Conservation (phyloP, 2,797 vertebrate genomes). For the Acestrorhynchus altus region DNA sequence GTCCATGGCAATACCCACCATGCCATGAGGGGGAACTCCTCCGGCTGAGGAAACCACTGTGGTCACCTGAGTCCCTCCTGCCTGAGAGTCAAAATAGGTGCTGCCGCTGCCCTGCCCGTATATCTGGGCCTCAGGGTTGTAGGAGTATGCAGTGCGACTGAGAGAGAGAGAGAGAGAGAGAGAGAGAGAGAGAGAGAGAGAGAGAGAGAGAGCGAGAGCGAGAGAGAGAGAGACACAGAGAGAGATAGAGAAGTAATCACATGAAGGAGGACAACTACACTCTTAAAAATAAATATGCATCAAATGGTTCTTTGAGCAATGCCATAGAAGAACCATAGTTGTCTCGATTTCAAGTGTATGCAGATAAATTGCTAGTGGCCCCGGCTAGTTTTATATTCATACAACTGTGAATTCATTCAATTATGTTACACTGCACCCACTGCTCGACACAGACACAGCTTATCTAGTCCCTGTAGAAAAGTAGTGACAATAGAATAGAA, state of each 20-base stretch:
- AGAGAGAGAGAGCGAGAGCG: background rate
- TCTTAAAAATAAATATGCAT: background rate
- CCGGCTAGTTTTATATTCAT: no score
- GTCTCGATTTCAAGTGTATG: no score
- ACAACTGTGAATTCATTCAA: no score
- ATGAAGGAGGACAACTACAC: background rate
- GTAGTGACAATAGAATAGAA: no score
- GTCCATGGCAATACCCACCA: constrained; percentile 98
- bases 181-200: background rate
- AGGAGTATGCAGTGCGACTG: constrained; percentile 91
- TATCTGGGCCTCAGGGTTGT: constrained; percentile 92
- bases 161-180: constrained; percentile 10
- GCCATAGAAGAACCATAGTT: no score
- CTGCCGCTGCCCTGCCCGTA: constrained; percentile 88
- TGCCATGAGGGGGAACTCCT: constrained; percentile 87
- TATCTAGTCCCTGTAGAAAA: no score
- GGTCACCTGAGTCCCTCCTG: constrained; percentile 88
- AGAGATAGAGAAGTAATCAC: background rate
- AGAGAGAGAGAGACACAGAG: background rate
- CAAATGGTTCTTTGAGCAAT: no score
- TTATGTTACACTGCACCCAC: no score
- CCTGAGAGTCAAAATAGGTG: constrained; percentile 91
- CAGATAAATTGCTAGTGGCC: no score
- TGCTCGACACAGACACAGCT: no score
- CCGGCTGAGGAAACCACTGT: constrained; percentile 91